These are phyloP conservation scores for Drosophila fungiperda DNA, from an alignment of 2,888 invertebrate genomes.

Conservation along the genomic window DNA sequence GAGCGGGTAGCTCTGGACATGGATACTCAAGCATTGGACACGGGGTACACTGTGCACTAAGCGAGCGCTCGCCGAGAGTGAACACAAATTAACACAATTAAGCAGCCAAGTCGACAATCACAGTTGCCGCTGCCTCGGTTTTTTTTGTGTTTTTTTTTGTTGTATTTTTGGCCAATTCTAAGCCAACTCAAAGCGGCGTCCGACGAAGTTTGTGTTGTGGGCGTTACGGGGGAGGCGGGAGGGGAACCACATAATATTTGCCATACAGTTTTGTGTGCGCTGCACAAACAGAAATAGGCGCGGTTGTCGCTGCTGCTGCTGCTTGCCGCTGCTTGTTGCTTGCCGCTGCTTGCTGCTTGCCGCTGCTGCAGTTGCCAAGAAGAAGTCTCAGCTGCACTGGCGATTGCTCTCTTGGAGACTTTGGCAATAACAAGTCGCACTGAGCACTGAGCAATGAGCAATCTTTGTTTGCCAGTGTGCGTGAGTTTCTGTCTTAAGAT, in stretches of 20 bases:
- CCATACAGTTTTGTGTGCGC: slow-evolving; percentile 41
- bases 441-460: not conserved
- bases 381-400: slow-evolving; percentile 62
- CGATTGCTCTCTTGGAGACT: slow-evolving; percentile 45
- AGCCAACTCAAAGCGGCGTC: slow-evolving; percentile 18
- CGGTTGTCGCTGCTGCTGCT: slow-evolving; percentile 42
- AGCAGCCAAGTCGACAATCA: slow-evolving; percentile 38
- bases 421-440: slow-evolving; percentile 63
- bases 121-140: slow-evolving; percentile 11
- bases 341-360: slow-evolving; percentile 33
- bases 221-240: not conserved
- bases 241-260: slow-evolving; percentile 20
- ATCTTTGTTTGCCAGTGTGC: slow-evolving; percentile 13
- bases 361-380: slow-evolving; percentile 47
- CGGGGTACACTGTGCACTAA: slow-evolving; percentile 12
- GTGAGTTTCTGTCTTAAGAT: slow-evolving; percentile 46
- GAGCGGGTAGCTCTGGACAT: slow-evolving; percentile 40
- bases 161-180: slow-evolving; percentile 53
- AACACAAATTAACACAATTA: slow-evolving; percentile 74
- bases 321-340: slow-evolving; percentile 19
- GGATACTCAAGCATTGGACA: slow-evolving; percentile 36
- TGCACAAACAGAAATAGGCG: slow-evolving; percentile 66
- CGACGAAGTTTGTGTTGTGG: not conserved
- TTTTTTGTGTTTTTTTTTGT: slow-evolving; percentile 7
- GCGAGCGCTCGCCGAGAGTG: slow-evolving; percentile 49